Base-by-base conservation (phyloP, 2,113 vertebrate species). In the Nothobranchius furzeri region DNA sequence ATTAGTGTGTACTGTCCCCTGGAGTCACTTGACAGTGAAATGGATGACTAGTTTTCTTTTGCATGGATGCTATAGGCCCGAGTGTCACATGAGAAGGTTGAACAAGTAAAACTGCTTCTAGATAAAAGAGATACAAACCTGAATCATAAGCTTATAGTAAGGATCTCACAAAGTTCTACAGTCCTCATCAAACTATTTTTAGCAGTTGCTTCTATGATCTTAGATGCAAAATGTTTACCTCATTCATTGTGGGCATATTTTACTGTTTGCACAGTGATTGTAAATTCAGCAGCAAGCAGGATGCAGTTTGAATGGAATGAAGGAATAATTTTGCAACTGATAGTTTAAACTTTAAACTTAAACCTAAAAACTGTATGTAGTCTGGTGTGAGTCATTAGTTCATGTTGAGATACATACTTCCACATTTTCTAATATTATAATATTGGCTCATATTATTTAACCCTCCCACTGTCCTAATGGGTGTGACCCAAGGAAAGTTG, bases 11-110 rank as follows among this genome's bases (percentile, higher is more conserved):
- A 90, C 85, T 88, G 91, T 92, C 92, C 91, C 90, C 90, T 73
- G 85, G 84, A 93, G 91, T 91, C 85, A 89, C 89, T 71, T 90
- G 88, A 91, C 90, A 91, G 85, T 90, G 74, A 91, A 93, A 90
- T 90, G 82, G 87, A 91, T 92, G 88, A 82, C 88, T 91, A 74
- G 58, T 80, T 84, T 88, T 68, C 13, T 85, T 62, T 82, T 79
- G 71, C 12, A 61, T 64, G 71, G 68, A 88, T 78, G 84, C 73
- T 81, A 15, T 68, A 93, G 91, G 79, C 89, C 63, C 60, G 82
- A 70, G 60, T 93, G 35, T 91, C 53, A 48, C 88, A 84, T 43
- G 93, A 93, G 4, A 69, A 94, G n/a, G 91, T 91, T 11, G 89
- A 93, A 57, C 88, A 81, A 15, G 78, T 92, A 57, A 77, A 86